Evolutionary conservation across 2,797 vertebrate species (phyloP), one percentile per base, ranked within the genome.

Genomic region (Neopelma chrysocephalum): DNA sequence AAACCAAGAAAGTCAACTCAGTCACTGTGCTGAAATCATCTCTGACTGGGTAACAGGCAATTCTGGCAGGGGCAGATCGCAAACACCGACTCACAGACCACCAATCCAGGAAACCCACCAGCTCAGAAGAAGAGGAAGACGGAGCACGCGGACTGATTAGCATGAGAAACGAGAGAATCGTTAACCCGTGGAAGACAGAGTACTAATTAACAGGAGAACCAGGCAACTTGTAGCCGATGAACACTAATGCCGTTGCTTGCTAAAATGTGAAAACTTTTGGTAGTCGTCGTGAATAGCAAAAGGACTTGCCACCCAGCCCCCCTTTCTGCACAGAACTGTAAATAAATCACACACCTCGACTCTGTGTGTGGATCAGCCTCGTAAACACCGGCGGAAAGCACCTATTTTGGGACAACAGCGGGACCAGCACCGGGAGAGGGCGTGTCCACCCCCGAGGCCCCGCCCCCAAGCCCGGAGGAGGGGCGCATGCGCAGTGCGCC

Each of bases 401-500:
- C 0, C 8, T 8, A 42, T 54, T 54, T 47, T 2, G 38, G 20
- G n/a, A 38, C 13, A 31, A 5, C 1, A 3, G 23, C 54, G 29
- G 3, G 18, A 27, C 5, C 43, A 4, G 10, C 88, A 26, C 29
- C 32, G 23, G 38, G 56, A 10, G 51, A 13, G 22, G 60, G 61
- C 65, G 72, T 9, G 90, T 21, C 36, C 57, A 1, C 1, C 0
- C 7, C 0, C 5, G 15, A n/a, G 93, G 23, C 85, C 32, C 60
- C 97, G 83, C 97, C 96, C 76, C 62, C 65, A 0, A 2, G 3
- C 4, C 11, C 3, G 47, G 34, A 14, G 21, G 9, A 14, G 62
- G 5, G 3, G 70, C 96, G 97, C 98, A 90, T 73, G 97, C 97
- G 98, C 93, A 75, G 57, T 86, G 77, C 27, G 56, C 50, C 16